Conservation (phyloP, 2,113 vertebrate species). For the Andinoacara biseriatus region DNA sequence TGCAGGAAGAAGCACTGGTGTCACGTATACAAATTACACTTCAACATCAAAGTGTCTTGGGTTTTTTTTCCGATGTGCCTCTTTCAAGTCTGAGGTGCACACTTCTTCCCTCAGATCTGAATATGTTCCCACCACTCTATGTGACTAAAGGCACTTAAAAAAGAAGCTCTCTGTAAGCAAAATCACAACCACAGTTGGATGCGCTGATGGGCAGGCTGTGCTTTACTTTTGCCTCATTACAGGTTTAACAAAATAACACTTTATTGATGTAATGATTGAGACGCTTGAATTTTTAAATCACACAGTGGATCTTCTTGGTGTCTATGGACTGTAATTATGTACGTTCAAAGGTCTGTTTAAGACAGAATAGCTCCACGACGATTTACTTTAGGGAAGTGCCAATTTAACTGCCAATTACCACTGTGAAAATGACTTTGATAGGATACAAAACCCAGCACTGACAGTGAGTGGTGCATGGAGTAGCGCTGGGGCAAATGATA, state of each 20-base stretch:
- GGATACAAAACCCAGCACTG: slow-evolving; percentile 43
- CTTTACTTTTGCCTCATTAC: slow-evolving; percentile 55
- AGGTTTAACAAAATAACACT: slow-evolving; percentile 48
- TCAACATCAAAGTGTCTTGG: slow-evolving; percentile 69
- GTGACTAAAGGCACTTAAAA: slow-evolving; percentile 48
- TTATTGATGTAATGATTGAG: slow-evolving; percentile 56
- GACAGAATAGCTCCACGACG: slow-evolving; percentile 38
- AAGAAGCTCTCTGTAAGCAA: slow-evolving; percentile 30
- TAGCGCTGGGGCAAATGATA: slow-evolving; percentile 7
- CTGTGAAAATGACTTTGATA: slow-evolving; percentile 41
- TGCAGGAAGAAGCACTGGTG: slow-evolving; percentile 33
- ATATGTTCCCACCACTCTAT: slow-evolving; percentile 36
- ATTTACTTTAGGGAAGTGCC: slow-evolving; percentile 59
- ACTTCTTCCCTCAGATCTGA: slow-evolving; percentile 58
- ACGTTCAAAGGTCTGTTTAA: slow-evolving; percentile 60
- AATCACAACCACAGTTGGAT: slow-evolving; percentile 42
- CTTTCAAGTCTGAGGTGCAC: slow-evolving; percentile 69
- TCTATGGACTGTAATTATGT: slow-evolving; percentile 58
- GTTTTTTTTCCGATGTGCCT: slow-evolving; percentile 26
- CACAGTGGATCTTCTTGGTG: slow-evolving; percentile 28
- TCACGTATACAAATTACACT: slow-evolving; percentile 70
- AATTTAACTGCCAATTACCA: slow-evolving; percentile 64
- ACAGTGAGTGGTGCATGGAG: slow-evolving; percentile 47
- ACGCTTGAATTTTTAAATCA: slow-evolving; percentile 57
- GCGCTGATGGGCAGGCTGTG: slow-evolving; percentile 28